Percentiles rank a stretch among this genome's conserved stretches.
phyloP scores from a whole-genome alignment of 2,888 invertebrate genomes.

The Eristalis tenax region DNA sequence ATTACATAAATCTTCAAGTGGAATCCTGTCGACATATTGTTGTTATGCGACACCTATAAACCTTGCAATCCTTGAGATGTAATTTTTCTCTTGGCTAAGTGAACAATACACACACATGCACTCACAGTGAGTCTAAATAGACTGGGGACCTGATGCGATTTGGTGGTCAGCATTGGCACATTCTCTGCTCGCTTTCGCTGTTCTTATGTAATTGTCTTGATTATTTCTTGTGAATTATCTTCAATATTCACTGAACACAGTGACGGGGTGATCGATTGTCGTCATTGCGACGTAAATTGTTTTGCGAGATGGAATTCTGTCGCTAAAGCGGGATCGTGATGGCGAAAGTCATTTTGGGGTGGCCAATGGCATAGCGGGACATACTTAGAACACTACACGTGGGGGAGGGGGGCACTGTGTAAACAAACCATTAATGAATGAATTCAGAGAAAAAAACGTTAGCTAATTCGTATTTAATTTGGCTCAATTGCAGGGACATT shows the following conservation, averaged over 20 bases:
- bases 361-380: not conserved
- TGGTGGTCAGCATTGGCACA: slow-evolving; percentile 29
- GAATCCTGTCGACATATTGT: slow-evolving; percentile 51
- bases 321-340: not conserved
- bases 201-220: slow-evolving; percentile 29
- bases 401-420: not conserved
- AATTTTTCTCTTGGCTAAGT: not conserved
- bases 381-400: not conserved
- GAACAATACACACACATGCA: not conserved
- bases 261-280: slow-evolving; percentile 27
- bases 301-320: not conserved
- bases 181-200: not conserved
- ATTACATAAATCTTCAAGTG: slow-evolving; percentile 46
- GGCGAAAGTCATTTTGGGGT: not conserved
- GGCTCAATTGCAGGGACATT: too few relatives aligned
- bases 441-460: not conserved
- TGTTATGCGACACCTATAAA: slow-evolving; percentile 48
- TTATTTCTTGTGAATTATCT: slow-evolving; percentile 13
- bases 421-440: not conserved
- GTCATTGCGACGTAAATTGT: slow-evolving; percentile 32
- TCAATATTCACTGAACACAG: not conserved
- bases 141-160: not conserved
- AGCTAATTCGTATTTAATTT: not conserved
- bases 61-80: not conserved
- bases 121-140: not conserved